Evolutionary conservation across 2,797 vertebrate species (phyloP), one percentile per base, ranked within the genome.

Genomic region (Antrozous pallidus): DNA sequence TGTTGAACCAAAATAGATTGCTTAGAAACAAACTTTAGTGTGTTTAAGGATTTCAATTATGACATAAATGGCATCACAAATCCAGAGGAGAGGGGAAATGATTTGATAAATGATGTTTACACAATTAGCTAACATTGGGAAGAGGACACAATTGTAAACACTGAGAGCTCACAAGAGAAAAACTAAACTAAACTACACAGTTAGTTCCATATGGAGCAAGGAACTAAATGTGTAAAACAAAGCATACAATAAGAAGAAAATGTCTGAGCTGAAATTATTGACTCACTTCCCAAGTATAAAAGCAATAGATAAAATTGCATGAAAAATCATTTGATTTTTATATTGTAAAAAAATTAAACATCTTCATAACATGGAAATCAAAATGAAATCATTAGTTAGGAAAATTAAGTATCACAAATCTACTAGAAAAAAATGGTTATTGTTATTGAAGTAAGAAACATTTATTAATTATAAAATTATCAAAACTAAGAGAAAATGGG

Each of bases 1-100:
- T 81, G 16, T 77, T 79, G 18, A 88, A 80, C 86, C 38, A 71
- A 74, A 94, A 71, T 45, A 93, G 22, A 88, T 31, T 71, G 75
- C 36, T 73, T 73, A 83, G 24, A 86, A 93, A 80, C 9, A 94
- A 90, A 65, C 31, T 47, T 38, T 36, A 71, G 4, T 54, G 8
- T 47, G n/a, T 56, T 77, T 71, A 86, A 85, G 54, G 17, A 63
- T 86, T 73, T 79, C 3, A 4, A 38, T 71, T 88, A 74, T n/a
- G 38, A 61, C 56, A 75, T 67, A 90, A 75, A 79, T n/a, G 8
- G 24, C 16, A 90, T 77, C 45, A 71, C 75, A 88, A 54, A 89
- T 86, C 40, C n/a, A 17, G 20, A 74, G 16, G 5, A 14, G 0
- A 87, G 24, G 47, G 69, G 67, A 58, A 51, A 81, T 84, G 80